Evolutionary conservation across 2,797 vertebrate genomes (phyloP).

Genomic region (Otus scops): DNA sequence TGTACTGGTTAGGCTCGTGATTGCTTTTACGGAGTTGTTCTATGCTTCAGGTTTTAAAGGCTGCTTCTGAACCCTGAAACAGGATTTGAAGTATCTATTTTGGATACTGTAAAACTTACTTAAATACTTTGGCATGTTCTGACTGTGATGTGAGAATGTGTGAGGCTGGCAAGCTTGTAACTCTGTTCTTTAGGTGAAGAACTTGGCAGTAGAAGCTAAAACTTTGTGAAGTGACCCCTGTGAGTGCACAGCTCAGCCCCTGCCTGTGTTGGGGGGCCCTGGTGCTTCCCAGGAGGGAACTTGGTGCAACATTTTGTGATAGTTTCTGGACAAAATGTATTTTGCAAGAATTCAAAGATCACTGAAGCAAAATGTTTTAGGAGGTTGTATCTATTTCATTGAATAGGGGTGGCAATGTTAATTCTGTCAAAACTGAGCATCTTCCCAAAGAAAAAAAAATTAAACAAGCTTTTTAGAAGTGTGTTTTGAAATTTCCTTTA

Average conservation of each 20-base stretch:
- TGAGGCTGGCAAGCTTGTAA: too few species aligned
- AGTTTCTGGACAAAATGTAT: not conserved
- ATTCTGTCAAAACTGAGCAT: not conserved
- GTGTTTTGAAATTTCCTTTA: not conserved
- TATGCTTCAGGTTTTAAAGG: not conserved
- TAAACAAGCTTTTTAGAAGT: not conserved
- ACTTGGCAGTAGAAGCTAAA: fast-evolving
- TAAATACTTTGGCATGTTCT: fast-evolving
- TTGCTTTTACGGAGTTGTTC: not conserved
- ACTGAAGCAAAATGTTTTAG: fast-evolving
- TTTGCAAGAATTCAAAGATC: not conserved
- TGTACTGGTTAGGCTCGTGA: fast-evolving
- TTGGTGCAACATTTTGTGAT: fast-evolving
- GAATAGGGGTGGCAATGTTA: not conserved
- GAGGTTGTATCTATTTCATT: fast-evolving
- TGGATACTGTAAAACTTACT: not conserved
- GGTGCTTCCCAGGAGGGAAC: too few species aligned
- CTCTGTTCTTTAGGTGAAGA: not conserved
- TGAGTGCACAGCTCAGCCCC: not conserved
- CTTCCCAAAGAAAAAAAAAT: not conserved
- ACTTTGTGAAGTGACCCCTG: too few species aligned
- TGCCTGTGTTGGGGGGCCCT: fast-evolving
- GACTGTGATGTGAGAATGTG: fast-evolving
- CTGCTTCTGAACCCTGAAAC: not conserved
- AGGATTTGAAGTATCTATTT: not conserved